phyloP scores from a whole-genome alignment of 2,888 invertebrate species.

The Andrena marginata region DNA sequence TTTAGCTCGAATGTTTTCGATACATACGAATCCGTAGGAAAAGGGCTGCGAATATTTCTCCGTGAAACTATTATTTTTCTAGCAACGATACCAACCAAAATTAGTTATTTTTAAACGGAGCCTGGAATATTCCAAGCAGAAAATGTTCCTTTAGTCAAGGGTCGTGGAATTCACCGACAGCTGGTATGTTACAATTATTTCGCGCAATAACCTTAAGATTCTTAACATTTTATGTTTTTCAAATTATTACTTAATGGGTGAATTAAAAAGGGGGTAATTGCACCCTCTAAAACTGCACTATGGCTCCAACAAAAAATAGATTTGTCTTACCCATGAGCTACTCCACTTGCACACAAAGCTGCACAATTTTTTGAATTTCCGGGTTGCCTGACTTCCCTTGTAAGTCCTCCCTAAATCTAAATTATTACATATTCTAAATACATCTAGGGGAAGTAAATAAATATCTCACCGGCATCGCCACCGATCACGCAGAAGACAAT shows the following conservation, averaged over 20 bases:
- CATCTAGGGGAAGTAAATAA: no score
- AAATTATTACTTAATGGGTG: neutral
- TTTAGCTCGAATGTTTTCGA: constrained; percentile 37
- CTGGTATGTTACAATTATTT: neutral
- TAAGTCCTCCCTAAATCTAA: no score
- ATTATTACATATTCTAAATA: no score
- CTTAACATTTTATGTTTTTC: neutral
- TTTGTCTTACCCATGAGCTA: no score
- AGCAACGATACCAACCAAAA: constrained; percentile 2
- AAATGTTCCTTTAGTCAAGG: neutral
- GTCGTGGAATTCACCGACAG: neutral
- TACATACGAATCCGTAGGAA: constrained; percentile 13
- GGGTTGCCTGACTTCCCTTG: no score
- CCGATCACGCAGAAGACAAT: no score
- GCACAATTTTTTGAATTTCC: no score
- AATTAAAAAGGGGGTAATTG: neutral
- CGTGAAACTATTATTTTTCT: constrained; percentile 29
- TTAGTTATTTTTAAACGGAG: constrained; percentile 13
- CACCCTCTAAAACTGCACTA: no score
- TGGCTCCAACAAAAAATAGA: no score
- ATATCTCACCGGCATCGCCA: no score
- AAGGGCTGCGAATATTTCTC: neutral
- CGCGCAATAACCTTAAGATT: neutral
- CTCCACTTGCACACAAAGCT: no score
- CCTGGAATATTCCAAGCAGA: neutral